phyloP scores from a whole-genome alignment of 2,888 invertebrate genomes.

The Molorchus minor region DNA sequence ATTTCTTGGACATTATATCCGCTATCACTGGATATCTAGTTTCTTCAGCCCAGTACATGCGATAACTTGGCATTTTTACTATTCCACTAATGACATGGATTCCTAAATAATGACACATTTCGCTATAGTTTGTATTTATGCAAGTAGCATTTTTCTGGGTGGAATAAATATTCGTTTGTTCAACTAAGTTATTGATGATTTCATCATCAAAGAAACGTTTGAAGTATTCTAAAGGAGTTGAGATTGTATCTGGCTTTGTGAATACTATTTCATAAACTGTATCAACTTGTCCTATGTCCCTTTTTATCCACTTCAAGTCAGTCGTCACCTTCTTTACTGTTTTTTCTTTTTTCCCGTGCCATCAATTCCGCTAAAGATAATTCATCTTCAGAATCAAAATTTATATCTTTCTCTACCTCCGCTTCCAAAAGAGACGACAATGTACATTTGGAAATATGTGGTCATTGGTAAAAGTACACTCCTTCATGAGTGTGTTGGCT shows the following conservation, averaged over 20 bases:
- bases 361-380: neutral
- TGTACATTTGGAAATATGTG: neutral
- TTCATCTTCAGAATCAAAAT: neutral
- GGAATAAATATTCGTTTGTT: conserved; percentile 38
- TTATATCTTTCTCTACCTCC: neutral
- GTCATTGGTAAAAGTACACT: neutral
- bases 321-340: neutral
- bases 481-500: neutral
- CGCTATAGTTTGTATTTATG: conserved; percentile 33
- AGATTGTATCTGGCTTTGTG: neutral
- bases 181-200: neutral
- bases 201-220: neutral
- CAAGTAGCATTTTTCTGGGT: conserved; percentile 34
- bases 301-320: neutral
- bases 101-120: conserved; percentile 43
- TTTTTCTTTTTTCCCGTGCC: neutral
- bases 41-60: conserved; percentile 43
- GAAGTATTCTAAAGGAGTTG: neutral
- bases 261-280: neutral
- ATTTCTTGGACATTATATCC: conserved; percentile 43
- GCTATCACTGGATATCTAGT: conserved; percentile 39
- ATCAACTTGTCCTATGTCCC: neutral
- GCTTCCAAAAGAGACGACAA: neutral
- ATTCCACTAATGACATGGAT: conserved; percentile 42
- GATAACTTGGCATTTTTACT: conserved; percentile 40